phyloP scores from a whole-genome alignment of 2,797 vertebrate genomes.

The Coregonus ussuriensis region DNA sequence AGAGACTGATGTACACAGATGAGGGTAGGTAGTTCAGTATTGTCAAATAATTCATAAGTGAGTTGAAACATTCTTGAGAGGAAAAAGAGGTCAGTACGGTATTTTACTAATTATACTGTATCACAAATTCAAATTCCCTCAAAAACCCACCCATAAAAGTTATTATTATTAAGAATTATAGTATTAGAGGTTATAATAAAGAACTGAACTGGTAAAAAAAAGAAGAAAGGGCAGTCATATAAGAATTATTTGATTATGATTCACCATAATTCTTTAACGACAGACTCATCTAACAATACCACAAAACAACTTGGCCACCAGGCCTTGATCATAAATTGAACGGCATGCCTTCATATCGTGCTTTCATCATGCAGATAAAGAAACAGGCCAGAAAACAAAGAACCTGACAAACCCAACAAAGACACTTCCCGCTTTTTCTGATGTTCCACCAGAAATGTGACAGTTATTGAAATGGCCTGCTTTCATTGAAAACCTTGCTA shows the following conservation, averaged over 20 bases:
- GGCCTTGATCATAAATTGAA: constrained; percentile 40
- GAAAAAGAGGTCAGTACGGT: not conserved
- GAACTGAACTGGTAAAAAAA: not conserved
- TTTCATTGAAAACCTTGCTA: constrained; percentile 51
- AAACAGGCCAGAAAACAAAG: constrained; percentile 60
- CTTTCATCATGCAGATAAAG: constrained; percentile 65
- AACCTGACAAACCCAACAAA: constrained; percentile 57
- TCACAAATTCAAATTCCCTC: not conserved
- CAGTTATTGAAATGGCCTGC: constrained; percentile 66
- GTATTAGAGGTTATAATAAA: not conserved
- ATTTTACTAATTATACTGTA: not conserved
- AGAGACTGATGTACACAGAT: constrained; percentile 13
- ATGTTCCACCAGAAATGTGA: constrained; percentile 60
- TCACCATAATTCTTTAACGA: constrained; percentile 30
- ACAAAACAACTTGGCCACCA: constrained; percentile 32
- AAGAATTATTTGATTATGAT: not conserved
- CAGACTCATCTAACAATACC: constrained; percentile 16
- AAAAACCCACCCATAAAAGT: not conserved
- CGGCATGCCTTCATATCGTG: constrained; percentile 48
- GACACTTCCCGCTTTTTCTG: constrained; percentile 50
- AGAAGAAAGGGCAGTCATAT: not conserved
- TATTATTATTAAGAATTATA: not conserved
- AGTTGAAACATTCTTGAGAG: not conserved
- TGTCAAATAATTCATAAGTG: not conserved
- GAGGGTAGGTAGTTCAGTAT: not conserved